Percentiles rank a stretch among this genome's conserved stretches.
These are phyloP conservation scores for Agrotis segetum DNA, from an alignment of 2,888 invertebrate genomes.

Conservation along the genomic window DNA sequence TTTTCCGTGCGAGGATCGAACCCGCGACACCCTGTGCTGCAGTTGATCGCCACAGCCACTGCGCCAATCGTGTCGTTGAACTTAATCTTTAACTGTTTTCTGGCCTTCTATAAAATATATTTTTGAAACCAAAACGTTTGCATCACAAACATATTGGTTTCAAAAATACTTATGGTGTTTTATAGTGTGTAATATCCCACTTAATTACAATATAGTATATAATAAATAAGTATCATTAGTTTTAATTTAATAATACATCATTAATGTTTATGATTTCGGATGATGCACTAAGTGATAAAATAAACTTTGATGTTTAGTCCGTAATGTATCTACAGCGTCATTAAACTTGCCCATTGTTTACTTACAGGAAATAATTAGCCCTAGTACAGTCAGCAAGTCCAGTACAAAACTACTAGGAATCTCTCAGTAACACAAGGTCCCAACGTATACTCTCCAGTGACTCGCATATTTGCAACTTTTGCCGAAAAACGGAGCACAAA, in stretches of 20 bases:
- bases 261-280: conserved; percentile 9
- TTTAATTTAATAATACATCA: not conserved
- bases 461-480: too few relatives aligned
- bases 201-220: too few relatives aligned
- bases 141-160: not conserved
- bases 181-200: too few relatives aligned
- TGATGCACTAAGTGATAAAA: conserved; percentile 20
- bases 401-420: not conserved
- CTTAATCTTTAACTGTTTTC: not conserved
- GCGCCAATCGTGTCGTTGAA: not conserved
- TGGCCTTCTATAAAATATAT: too few relatives aligned
- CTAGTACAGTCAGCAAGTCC: conserved; percentile 12
- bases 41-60: too few relatives aligned
- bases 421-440: too few relatives aligned
- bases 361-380: conserved; percentile 24
- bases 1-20: too few relatives aligned
- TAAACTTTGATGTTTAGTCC: not conserved
- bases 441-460: too few relatives aligned
- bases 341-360: conserved; percentile 22
- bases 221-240: too few relatives aligned
- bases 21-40: too few relatives aligned
- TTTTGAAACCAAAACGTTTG: not conserved
- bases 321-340: not conserved
- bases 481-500: too few relatives aligned
- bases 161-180: too few relatives aligned